Conservation (phyloP, 2,797 vertebrate species). For the Pelobates cultripes region DNA sequence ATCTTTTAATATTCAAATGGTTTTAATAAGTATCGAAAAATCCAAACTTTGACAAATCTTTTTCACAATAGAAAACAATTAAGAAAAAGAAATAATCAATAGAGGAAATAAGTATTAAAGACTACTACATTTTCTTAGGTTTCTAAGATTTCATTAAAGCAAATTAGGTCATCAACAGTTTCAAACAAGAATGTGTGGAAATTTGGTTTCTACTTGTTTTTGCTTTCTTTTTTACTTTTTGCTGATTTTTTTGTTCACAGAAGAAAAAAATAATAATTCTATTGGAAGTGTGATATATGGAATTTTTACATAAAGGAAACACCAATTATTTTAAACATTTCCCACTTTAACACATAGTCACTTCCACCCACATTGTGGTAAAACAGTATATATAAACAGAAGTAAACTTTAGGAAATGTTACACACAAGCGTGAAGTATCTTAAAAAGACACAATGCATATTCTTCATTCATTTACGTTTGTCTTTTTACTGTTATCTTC, state of each 20-base stretch:
- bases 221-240: neutral
- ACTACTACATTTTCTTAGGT: no score
- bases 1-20: no score
- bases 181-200: no score
- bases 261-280: neutral
- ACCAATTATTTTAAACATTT: neutral
- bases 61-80: no score
- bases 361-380: slow-evolving; percentile 35
- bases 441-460: slow-evolving; percentile 33
- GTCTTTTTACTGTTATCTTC: slow-evolving; percentile 12
- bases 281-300: neutral
- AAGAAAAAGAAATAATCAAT: no score
- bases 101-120: no score
- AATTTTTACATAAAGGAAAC: slow-evolving; percentile 3
- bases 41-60: no score
- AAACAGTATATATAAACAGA: slow-evolving; percentile 25
- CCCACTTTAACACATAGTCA: slow-evolving; percentile 2
- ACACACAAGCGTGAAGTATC: slow-evolving; percentile 13
- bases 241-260: neutral
- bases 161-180: no score
- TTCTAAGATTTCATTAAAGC: no score
- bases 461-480: slow-evolving; percentile 23
- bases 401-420: slow-evolving; percentile 33
- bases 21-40: no score
- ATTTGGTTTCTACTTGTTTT: no score